Conservation (phyloP, 2,797 vertebrate genomes). For the Antrozous pallidus region DNA sequence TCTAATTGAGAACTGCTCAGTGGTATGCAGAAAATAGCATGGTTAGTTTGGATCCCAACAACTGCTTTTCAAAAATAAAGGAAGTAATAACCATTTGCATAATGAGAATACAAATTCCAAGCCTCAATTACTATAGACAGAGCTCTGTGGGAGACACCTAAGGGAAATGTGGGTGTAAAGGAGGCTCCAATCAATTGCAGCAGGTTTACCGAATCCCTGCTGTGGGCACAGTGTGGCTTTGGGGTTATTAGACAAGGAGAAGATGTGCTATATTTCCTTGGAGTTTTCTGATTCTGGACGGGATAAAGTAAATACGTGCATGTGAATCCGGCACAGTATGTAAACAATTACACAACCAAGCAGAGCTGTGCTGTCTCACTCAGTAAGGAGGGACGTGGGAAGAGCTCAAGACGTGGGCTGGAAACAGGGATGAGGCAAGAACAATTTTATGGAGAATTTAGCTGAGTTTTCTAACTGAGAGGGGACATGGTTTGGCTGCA, state of each 20-base stretch:
- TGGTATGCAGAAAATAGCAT: not conserved
- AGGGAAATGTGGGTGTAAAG: not conserved
- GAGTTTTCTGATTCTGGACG: conserved; percentile 13
- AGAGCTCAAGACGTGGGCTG: not conserved
- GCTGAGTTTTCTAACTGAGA: not conserved
- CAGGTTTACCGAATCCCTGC: not conserved
- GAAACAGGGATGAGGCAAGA: not conserved
- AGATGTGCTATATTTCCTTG: not conserved
- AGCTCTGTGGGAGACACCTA: not conserved
- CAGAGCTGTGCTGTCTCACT: not conserved
- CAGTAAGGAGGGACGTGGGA: not conserved
- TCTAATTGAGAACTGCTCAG: not conserved
- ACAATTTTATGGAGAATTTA: not conserved
- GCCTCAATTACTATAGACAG: not conserved
- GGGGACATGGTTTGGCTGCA: not conserved
- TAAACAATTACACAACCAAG: conserved; percentile 41
- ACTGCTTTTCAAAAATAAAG: not conserved
- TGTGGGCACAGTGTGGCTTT: not conserved
- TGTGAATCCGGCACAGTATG: not conserved
- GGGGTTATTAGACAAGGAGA: not conserved
- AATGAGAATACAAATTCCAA: conserved; percentile 12
- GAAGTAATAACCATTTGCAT: not conserved
- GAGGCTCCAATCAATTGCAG: not conserved
- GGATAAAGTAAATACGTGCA: not conserved
- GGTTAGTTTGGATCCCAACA: not conserved